A percentile compares a stretch with the other conserved stretches of the same genome.
These are phyloP conservation scores for Drosophila arizonae DNA, from an alignment of 1,140 invertebrate genomes.

Conservation along the genomic window DNA sequence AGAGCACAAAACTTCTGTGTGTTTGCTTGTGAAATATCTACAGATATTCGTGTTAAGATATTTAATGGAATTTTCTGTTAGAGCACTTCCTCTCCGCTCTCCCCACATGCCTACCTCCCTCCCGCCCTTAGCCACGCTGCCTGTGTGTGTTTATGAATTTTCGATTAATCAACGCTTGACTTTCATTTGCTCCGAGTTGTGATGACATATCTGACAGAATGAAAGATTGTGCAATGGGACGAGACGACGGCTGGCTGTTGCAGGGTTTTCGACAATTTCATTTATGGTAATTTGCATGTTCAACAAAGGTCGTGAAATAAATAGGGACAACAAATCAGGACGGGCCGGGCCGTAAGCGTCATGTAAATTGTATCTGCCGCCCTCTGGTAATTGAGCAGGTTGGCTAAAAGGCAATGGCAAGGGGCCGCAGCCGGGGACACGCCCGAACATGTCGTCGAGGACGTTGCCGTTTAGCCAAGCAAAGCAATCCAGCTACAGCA, in stretches of 20 bases:
- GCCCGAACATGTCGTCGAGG: constrained; percentile 63
- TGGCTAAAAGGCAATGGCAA: constrained; percentile 1
- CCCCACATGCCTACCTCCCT: background rate
- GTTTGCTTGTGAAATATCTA: background rate
- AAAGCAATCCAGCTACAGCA: background rate
- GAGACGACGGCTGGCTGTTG: background rate
- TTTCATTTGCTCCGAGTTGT: constrained; percentile 47
- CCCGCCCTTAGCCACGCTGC: background rate
- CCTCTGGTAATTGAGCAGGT: constrained; percentile 64
- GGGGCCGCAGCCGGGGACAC: constrained; percentile 46
- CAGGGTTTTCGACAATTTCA: constrained; percentile 62
- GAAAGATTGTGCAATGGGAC: constrained; percentile 47
- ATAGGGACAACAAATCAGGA: constrained; percentile 79
- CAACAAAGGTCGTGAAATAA: constrained; percentile 61
- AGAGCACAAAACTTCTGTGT: constrained; percentile 2
- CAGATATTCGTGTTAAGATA: constrained; percentile 10
- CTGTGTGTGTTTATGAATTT: constrained; percentile 53
- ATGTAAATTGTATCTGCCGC: constrained; percentile 62
- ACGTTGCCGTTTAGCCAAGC: constrained; percentile 21
- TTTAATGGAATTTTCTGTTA: constrained; percentile 21
- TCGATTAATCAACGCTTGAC: constrained; percentile 67
- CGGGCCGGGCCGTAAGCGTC: constrained; percentile 27
- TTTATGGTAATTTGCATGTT: constrained; percentile 77
- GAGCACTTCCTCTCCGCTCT: background rate
- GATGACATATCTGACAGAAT: constrained; percentile 76